A percentile compares a stretch with the other conserved stretches of the same genome.
phyloP scores from a whole-genome alignment of 2,113 vertebrate species.

The Tiliqua scincoides region DNA sequence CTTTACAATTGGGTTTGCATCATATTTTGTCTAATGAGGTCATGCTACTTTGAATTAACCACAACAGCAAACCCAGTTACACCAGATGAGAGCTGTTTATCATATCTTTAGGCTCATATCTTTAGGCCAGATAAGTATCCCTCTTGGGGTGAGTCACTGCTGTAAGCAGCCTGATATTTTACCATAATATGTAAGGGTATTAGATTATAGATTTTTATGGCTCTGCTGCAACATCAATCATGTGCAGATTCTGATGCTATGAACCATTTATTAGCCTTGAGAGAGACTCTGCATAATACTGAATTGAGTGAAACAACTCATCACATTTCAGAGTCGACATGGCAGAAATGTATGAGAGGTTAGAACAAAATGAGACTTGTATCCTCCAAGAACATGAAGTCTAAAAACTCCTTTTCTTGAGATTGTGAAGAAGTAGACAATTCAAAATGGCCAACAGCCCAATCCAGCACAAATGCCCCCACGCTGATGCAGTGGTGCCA shows the following conservation, averaged over 20 bases:
- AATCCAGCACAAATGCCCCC: too few relatives aligned
- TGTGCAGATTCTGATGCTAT: background rate
- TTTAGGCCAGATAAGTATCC: slow-evolving; percentile 4
- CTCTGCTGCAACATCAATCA: slow-evolving; percentile 3
- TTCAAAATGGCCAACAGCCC: background rate
- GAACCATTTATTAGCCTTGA: background rate
- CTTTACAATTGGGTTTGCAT: background rate
- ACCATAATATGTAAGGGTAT: background rate
- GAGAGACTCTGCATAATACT: background rate
- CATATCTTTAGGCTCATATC: background rate
- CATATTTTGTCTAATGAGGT: background rate
- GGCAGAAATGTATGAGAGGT: background rate
- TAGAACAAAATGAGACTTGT: background rate
- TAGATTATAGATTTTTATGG: slow-evolving; percentile 21
- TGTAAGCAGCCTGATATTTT: background rate
- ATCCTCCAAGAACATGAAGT: background rate
- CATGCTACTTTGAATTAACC: background rate
- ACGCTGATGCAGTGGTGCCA: too few relatives aligned
- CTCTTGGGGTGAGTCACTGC: background rate
- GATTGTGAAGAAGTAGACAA: background rate
- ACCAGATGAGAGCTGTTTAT: background rate
- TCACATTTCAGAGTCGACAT: background rate
- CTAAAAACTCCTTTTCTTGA: background rate
- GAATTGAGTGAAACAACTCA: background rate
- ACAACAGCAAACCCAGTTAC: background rate